Base-by-base conservation (phyloP, 2,888 invertebrate genomes). In the Sarcophaga carnaria region DNA sequence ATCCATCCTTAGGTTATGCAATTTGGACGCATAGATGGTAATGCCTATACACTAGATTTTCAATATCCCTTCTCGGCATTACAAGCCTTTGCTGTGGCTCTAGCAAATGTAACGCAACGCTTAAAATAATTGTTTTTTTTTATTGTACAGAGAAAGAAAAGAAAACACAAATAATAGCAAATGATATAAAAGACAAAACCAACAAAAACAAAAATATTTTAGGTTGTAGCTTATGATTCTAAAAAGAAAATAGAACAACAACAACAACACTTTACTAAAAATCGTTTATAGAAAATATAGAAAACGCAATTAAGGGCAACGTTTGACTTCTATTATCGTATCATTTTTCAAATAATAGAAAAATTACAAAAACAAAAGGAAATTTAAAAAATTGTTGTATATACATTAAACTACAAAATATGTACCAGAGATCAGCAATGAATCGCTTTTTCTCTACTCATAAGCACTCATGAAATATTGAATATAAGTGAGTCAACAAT, bases 51-150 rank as follows among this genome's bases (percentile, higher is more conserved):
- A 0, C 94, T 99, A 92, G 99, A 99, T 95, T 99, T 99, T 94
- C 99, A 99, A 94, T 98, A 99, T 94, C 99, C 99, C 49, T 99
- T 99, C 94, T 98, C 98, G 83, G 99, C 99, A 89, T 95, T 99
- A 88, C 99, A 99, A 94, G 99, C 99, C 83, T 99, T 99, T 94
- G 98, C 99, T 80, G 99, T 99, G 85, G 99, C 99, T 88, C 95
- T 99, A 91, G 94, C 94, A 72, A 94, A 94, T 90, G 93, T 94
- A 60, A 94, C 93, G 69, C 93, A 94, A 90, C 93, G 93, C 88
- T 91, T 94, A 75, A 94, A 94, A 90, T 94, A 93, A 87, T 64
- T 83, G 22, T 47, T 47, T 54, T 54, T 14, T 54, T 66, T 82
- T 59, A 64, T 64, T 75, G 60, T 22, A 71, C 60, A 70, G 54